These are phyloP conservation scores for Agelas oroides DNA, from an alignment of 37 sponge, comb jelly and placozoan genomes.

Conservation along the genomic window DNA sequence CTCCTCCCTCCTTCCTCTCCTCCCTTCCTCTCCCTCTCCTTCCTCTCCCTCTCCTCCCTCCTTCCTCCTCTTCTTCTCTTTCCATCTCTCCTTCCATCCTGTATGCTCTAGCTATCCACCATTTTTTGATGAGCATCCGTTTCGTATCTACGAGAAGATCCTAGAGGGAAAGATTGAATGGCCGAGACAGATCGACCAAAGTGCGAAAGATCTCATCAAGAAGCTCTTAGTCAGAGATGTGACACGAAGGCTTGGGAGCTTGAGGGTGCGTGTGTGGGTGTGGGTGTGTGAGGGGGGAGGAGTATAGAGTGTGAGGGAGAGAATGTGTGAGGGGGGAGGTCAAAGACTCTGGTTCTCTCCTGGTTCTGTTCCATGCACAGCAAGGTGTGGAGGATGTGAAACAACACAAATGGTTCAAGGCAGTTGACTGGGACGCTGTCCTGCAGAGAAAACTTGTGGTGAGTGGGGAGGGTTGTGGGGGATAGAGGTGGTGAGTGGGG, in stretches of 20 bases:
- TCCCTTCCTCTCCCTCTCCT: constrained; percentile 67
- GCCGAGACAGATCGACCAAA: constrained; percentile 73
- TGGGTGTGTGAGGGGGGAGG: neutral
- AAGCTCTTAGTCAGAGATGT: constrained; percentile 80
- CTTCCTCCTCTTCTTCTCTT: too few species aligned
- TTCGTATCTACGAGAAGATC: constrained; percentile 95
- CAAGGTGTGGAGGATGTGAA: constrained; percentile 90
- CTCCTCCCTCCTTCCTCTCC: too few species aligned
- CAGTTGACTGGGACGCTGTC: constrained; percentile 89
- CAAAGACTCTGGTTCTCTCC: too few species aligned
- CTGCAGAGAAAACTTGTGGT: constrained; percentile 73
- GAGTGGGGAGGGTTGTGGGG: constrained; percentile 18
- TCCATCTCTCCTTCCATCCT: too few species aligned
- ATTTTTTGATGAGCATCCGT: constrained; percentile 95
- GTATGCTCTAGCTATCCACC: constrained; percentile 82
- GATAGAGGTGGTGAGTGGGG: neutral
- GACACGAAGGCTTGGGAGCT: constrained; percentile 83
- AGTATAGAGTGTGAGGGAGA: too few species aligned
- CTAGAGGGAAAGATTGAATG: constrained; percentile 87
- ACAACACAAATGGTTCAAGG: constrained; percentile 93
- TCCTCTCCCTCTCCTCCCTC: too few species aligned
- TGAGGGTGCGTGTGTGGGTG: constrained; percentile 70
- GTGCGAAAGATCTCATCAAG: constrained; percentile 85
- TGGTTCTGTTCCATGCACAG: constrained; percentile 37
- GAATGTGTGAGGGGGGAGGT: neutral